Evolutionary conservation across 2,797 vertebrate species (phyloP).

Genomic region (Leptoclinus maculatus): DNA sequence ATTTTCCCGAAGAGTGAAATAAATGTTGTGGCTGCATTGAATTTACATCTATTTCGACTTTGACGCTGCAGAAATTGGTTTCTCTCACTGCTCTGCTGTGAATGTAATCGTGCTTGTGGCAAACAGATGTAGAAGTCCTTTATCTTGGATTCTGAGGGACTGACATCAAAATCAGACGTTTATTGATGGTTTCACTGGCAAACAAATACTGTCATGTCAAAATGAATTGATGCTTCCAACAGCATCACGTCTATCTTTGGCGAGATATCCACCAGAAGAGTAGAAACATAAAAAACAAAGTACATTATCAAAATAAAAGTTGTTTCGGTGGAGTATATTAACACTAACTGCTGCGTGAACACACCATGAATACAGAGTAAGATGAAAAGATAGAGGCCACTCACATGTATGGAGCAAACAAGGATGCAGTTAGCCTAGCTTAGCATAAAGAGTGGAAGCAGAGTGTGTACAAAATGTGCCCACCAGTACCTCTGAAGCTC

Average conservation of each 20-base stretch:
- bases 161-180: not conserved
- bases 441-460: too few relatives aligned
- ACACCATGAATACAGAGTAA: too few relatives aligned
- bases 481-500: not conserved
- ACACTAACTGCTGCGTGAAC: too few relatives aligned
- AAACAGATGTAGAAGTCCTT: not conserved
- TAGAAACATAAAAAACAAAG: not conserved
- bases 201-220: not conserved
- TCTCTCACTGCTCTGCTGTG: not conserved
- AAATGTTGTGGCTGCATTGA: not conserved
- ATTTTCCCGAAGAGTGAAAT: constrained; percentile 2
- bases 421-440: too few relatives aligned
- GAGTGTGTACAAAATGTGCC: too few relatives aligned
- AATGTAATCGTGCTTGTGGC: not conserved
- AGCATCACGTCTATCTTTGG: not conserved
- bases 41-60: constrained; percentile 8
- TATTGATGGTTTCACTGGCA: not conserved
- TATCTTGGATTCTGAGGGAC: not conserved
- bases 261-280: not conserved
- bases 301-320: not conserved
- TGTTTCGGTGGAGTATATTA: not conserved
- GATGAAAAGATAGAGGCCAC: too few relatives aligned
- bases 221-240: not conserved
- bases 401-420: too few relatives aligned
- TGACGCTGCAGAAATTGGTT: not conserved